phyloP scores from a whole-genome alignment of 2,797 vertebrate genomes.

The Salmo trutta region DNA sequence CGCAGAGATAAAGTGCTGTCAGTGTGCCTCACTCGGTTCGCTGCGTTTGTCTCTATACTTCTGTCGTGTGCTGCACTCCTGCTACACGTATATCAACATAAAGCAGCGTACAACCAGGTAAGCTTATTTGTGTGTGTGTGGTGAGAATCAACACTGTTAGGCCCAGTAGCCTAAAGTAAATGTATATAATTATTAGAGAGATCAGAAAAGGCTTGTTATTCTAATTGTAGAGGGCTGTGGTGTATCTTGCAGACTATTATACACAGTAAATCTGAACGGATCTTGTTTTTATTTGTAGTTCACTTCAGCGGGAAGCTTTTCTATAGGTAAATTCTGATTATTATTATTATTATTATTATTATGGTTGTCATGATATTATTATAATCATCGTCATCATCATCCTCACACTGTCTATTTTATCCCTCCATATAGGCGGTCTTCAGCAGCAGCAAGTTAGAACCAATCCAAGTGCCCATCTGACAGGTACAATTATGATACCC shows the following conservation, averaged over 20 bases:
- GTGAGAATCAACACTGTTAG: too few species aligned
- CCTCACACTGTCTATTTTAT: too few species aligned
- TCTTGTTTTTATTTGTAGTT: too few species aligned
- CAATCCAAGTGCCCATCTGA: conserved; percentile 50
- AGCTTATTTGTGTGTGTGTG: neutral
- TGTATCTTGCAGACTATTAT: too few species aligned
- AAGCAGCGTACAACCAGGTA: neutral
- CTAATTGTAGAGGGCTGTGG: too few species aligned
- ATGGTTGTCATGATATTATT: neutral
- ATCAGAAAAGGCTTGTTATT: neutral
- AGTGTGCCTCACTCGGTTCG: neutral
- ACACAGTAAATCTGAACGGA: too few species aligned
- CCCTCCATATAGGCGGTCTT: too few species aligned
- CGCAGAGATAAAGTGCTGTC: neutral
- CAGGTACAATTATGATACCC: conserved; percentile 44
- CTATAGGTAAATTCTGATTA: too few species aligned
- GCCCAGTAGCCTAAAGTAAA: neutral
- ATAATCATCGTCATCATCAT: neutral
- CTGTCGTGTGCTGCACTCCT: neutral
- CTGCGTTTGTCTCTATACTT: neutral
- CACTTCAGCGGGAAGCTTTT: too few species aligned
- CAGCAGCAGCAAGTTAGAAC: neutral
- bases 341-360: too few species aligned
- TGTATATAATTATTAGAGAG: neutral
- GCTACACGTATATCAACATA: neutral